These are phyloP conservation scores for Podarcis cretensis DNA, from an alignment of 2,113 vertebrate species.

Conservation along the genomic window DNA sequence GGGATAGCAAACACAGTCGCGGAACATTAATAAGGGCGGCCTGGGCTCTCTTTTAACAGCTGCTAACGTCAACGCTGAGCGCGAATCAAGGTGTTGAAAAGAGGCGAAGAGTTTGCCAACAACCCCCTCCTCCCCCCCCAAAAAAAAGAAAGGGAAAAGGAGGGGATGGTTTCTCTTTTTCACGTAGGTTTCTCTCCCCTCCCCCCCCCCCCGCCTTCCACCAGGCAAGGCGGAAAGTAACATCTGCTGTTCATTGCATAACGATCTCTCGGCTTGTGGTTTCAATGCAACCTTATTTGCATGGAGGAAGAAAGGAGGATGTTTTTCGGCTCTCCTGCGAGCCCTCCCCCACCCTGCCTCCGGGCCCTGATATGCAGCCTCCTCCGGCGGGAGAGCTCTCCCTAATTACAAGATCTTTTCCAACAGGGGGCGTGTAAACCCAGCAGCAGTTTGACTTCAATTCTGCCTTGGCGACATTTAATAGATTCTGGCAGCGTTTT, in stretches of 20 bases:
- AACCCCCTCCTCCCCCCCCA: no score
- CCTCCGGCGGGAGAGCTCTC: neutral
- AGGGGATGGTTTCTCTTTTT: neutral
- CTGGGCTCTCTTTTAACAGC: slow-evolving; percentile 3
- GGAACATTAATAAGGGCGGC: neutral
- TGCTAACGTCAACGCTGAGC: neutral
- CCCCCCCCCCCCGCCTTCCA: neutral
- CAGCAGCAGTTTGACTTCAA: slow-evolving; percentile 14
- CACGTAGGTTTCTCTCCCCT: neutral
- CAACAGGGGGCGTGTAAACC: slow-evolving; percentile 49
- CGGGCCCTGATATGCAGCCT: slow-evolving; percentile 12
- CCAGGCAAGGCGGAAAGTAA: neutral
- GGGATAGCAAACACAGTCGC: neutral
- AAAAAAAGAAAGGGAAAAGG: no score
- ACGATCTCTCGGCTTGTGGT: slow-evolving; percentile 5
- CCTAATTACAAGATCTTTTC: slow-evolving; percentile 8
- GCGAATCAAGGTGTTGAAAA: slow-evolving; percentile 7
- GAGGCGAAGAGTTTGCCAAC: neutral
- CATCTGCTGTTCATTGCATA: slow-evolving; percentile 27
- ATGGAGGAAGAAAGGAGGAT: slow-evolving; percentile 15
- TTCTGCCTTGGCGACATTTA: slow-evolving; percentile 27
- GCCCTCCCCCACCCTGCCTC: neutral
- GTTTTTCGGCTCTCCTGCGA: slow-evolving; percentile 3
- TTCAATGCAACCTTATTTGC: slow-evolving; percentile 22
- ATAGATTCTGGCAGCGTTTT: slow-evolving; percentile 37